Evolutionary conservation across 2,113 vertebrate genomes (phyloP), one percentile per base, ranked within the genome.

Genomic region (Clarias magur): DNA sequence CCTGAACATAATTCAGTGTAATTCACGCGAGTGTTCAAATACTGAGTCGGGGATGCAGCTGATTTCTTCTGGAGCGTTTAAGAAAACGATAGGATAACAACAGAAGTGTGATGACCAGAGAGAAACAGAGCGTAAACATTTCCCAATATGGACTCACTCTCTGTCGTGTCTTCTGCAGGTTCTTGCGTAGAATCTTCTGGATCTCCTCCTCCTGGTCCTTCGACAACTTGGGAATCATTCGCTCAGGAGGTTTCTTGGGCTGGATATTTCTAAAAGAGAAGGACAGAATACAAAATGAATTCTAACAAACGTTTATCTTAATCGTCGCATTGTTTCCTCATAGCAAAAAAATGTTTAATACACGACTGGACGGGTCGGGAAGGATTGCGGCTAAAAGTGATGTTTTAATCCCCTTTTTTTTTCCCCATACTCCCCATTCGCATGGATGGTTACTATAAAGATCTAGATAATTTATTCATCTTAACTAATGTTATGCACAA

Each of bases 141-240:
- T 27, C 13, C 25, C 13, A n/a, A 13, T 13, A 81, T 42, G 62
- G 42, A 82, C 89, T 95, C 91, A 99, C 98, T 96, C 98, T 96
- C 94, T 96, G 96, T n/a, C 98, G 95, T 72, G 98, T 99, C 92
- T 93, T 98, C 94, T 99, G 98, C 59, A 99, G 95, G 93, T 99
- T 99, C 53, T 89, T 96, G 80, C 98, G 95, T 23, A 99, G 95
- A 90, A 99, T 99, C 73, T 99, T 98, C 56, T 97, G 93, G 91
- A 99, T 99, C 95, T 99, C 98, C 88, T 99, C 97, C 93, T 99
- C 98, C 85, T 97, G 95, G 87, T 95, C 95, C 92, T 97, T 99
- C 34, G 97, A 95, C 82, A 99, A 92, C 68, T 97, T 95, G 0
- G 97, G 96, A 83, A 99, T 91, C 67, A 93, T 94, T 1, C 97